These are phyloP conservation scores for Nipponacmea schrenckii DNA, from an alignment of 2,888 invertebrate genomes.

Conservation along the genomic window DNA sequence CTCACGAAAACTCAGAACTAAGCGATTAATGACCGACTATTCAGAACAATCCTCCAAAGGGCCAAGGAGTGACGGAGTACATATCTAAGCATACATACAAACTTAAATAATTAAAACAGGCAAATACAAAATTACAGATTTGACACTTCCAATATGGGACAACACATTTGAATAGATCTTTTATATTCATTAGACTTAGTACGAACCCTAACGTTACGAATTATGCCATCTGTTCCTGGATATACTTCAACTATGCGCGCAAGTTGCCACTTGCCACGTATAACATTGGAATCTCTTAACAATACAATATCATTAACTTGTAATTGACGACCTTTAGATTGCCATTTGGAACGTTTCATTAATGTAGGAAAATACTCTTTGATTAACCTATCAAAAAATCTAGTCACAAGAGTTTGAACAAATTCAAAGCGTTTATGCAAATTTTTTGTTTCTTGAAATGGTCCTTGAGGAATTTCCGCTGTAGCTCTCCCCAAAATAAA, in stretches of 20 bases:
- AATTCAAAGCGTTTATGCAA: conserved; percentile 19
- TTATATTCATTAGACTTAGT: conserved; percentile 6
- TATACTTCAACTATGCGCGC: conserved; percentile 8
- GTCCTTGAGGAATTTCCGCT: conserved; percentile 14
- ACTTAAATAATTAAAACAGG: too few relatives aligned
- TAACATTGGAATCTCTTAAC: conserved; percentile 12
- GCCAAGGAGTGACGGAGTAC: too few relatives aligned
- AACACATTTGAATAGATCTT: conserved; percentile 10
- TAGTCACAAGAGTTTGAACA: conserved; percentile 15
- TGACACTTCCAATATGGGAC: too few relatives aligned
- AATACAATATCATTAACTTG: background rate
- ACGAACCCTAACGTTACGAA: conserved; percentile 9
- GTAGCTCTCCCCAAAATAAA: conserved; percentile 20
- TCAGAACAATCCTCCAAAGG: too few relatives aligned
- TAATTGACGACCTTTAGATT: background rate
- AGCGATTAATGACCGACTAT: too few relatives aligned
- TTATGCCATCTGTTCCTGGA: conserved; percentile 15
- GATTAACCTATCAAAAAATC: conserved; percentile 17
- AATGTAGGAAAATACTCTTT: conserved; percentile 19
- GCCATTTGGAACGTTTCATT: conserved; percentile 7
- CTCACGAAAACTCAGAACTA: too few relatives aligned
- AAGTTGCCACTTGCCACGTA: conserved; percentile 15
- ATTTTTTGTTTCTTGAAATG: conserved; percentile 11
- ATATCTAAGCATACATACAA: too few relatives aligned
- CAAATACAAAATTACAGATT: too few relatives aligned